Evolutionary conservation across 1,140 invertebrate species (phyloP).

Genomic region (Odontomachus brunneus): DNA sequence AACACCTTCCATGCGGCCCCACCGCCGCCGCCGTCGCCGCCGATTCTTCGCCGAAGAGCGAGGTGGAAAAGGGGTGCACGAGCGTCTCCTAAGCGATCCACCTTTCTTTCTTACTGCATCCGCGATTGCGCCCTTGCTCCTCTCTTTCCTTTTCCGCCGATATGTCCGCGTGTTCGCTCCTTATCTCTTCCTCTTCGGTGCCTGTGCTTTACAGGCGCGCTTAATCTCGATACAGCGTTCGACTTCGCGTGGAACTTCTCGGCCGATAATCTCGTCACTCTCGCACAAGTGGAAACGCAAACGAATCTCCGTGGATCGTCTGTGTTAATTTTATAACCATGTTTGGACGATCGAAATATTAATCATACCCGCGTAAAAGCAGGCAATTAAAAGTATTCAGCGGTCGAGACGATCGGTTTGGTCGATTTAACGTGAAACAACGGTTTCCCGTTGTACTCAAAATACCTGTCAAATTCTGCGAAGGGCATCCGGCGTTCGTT

Average conservation of each 20-base stretch:
- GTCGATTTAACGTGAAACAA: conserved; percentile 6
- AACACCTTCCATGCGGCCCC: conserved; percentile 4
- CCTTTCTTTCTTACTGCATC: conserved; percentile 18
- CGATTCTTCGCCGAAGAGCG: conserved; percentile 1
- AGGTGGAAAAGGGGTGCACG: not conserved
- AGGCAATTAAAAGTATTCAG: not conserved
- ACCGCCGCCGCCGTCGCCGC: conserved; percentile 1
- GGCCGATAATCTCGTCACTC: not conserved
- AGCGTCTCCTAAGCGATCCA: conserved; percentile 7
- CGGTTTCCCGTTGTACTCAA: conserved; percentile 1
- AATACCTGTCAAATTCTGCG: conserved; percentile 34
- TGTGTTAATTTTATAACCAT: not conserved
- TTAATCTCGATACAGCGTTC: conserved; percentile 1
- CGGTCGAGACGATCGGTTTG: not conserved
- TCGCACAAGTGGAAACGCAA: not conserved
- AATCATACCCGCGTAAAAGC: not conserved
- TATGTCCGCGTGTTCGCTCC: not conserved
- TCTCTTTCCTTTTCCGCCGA: not conserved
- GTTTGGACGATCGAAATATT: conserved; percentile 7
- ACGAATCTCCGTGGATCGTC: not conserved
- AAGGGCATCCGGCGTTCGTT: conserved; percentile 3
- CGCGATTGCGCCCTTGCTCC: not conserved
- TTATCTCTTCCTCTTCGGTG: not conserved
- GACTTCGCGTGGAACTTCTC: not conserved
- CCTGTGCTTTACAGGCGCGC: not conserved